Conservation (phyloP, 2,113 vertebrate species). For the Lamprotornis superbus region DNA sequence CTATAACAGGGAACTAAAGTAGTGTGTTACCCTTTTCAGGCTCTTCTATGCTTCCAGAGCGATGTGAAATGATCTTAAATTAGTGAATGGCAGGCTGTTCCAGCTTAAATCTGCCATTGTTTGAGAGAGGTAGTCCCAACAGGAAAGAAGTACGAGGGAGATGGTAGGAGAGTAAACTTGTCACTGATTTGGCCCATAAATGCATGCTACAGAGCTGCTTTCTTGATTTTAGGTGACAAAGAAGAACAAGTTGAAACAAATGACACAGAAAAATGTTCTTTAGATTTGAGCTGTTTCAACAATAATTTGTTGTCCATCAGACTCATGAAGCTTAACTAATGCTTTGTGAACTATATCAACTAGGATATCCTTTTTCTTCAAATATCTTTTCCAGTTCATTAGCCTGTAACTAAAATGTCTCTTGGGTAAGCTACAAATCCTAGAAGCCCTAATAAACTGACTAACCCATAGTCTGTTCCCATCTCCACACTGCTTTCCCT, state of each 20-base stretch:
- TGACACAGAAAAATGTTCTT: constrained; percentile 66
- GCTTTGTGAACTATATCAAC: constrained; percentile 64
- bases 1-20: background rate
- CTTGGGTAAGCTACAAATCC: constrained; percentile 51
- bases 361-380: constrained; percentile 64
- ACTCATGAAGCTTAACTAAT: constrained; percentile 63
- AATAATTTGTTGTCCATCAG: constrained; percentile 73
- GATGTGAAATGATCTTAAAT: background rate
- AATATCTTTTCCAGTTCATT: constrained; percentile 67
- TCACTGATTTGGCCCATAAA: background rate
- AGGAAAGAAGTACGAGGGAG: background rate
- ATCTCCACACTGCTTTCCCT: background rate
- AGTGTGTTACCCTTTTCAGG: background rate
- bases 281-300: constrained; percentile 58
- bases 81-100: background rate
- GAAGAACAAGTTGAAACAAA: constrained; percentile 40
- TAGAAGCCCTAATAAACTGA: constrained; percentile 38
- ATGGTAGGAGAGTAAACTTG: background rate
- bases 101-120: background rate
- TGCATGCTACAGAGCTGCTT: background rate
- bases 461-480: constrained; percentile 1
- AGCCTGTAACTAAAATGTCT: constrained; percentile 62
- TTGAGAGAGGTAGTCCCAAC: background rate
- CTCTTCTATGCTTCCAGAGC: background rate
- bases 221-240: constrained; percentile 56